Percentiles rank a stretch among this genome's conserved stretches.
Evolutionary conservation across 2,113 vertebrate species (phyloP).

Genomic region (Synchiropus splendidus): DNA sequence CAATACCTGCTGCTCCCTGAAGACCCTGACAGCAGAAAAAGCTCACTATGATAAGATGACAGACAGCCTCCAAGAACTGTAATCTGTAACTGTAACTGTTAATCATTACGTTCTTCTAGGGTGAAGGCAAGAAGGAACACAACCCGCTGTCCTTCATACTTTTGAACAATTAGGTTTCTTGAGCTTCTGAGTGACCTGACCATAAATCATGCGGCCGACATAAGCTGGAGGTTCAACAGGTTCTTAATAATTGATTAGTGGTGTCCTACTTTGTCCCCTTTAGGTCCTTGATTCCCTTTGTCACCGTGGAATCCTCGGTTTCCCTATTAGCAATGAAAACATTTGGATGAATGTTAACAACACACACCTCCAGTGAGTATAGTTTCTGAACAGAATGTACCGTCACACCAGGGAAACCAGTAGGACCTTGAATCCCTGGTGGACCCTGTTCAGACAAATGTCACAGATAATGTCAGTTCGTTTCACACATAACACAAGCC

Average conservation of each 20-base stretch:
- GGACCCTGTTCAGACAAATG: constrained; percentile 57
- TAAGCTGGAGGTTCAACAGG: too few relatives aligned
- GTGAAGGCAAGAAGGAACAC: too few relatives aligned
- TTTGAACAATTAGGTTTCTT: too few relatives aligned
- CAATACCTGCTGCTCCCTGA: constrained; percentile 61
- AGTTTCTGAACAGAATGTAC: constrained; percentile 43
- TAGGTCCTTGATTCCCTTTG: constrained; percentile 68
- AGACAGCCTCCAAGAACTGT: not conserved
- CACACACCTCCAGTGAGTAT: not conserved
- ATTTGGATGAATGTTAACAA: not conserved
- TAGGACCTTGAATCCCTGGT: constrained; percentile 60
- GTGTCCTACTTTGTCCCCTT: constrained; percentile 74
- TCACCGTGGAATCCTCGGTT: constrained; percentile 64
- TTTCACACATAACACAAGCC: too few relatives aligned
- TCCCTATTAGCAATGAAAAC: constrained; percentile 57
- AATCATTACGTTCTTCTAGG: too few relatives aligned
- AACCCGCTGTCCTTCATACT: too few relatives aligned
- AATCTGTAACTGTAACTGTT: too few relatives aligned
- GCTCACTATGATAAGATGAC: not conserved
- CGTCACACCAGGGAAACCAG: constrained; percentile 59
- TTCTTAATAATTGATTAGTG: too few relatives aligned
- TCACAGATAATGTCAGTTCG: too few relatives aligned
- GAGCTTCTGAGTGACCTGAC: too few relatives aligned
- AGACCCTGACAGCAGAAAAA: constrained; percentile 58
- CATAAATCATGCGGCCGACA: too few relatives aligned